Evolutionary conservation across 2,113 vertebrate species (phyloP).

Genomic region (Brachyhypopomus occidentalis): DNA sequence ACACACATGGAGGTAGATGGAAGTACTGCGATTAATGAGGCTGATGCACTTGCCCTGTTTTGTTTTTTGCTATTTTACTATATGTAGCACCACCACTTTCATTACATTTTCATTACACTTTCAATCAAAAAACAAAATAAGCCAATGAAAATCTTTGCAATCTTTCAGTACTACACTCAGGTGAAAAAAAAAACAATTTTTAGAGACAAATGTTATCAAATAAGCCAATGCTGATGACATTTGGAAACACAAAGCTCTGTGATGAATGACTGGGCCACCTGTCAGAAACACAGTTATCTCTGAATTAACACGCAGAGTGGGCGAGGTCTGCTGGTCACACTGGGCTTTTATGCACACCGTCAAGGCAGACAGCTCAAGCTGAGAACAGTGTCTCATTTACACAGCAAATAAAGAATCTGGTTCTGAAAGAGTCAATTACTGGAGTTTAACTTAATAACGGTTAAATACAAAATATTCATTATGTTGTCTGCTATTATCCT

Average conservation of each 20-base stretch:
- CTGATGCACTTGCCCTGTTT: too few relatives aligned
- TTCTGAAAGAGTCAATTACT: background rate
- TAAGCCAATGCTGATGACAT: conserved; percentile 29
- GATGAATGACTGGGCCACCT: conserved; percentile 36
- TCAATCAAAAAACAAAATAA: background rate
- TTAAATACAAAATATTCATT: background rate
- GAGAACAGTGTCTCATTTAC: background rate
- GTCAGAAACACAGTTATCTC: conserved; percentile 42
- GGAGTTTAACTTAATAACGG: background rate
- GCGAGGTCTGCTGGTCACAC: conserved; percentile 17
- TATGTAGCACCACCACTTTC: too few relatives aligned
- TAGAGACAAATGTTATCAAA: conserved; percentile 31
- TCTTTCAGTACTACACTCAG: background rate
- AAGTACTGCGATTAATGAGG: too few relatives aligned
- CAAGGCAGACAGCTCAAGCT: conserved; percentile 7
- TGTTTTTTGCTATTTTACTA: too few relatives aligned
- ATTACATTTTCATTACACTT: background rate
- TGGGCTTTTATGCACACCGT: conserved; percentile 26
- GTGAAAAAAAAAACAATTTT: conserved; percentile 23
- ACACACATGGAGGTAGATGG: background rate
- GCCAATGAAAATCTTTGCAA: background rate
- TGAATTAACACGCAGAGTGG: conserved; percentile 27
- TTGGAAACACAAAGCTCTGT: conserved; percentile 28
- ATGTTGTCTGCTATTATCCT: background rate
- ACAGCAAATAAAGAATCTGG: conserved; percentile 3